Percentiles rank a stretch among this genome's conserved stretches.
These are phyloP conservation scores for Isoperla grammatica DNA, from an alignment of 2,888 invertebrate species.

Conservation along the genomic window DNA sequence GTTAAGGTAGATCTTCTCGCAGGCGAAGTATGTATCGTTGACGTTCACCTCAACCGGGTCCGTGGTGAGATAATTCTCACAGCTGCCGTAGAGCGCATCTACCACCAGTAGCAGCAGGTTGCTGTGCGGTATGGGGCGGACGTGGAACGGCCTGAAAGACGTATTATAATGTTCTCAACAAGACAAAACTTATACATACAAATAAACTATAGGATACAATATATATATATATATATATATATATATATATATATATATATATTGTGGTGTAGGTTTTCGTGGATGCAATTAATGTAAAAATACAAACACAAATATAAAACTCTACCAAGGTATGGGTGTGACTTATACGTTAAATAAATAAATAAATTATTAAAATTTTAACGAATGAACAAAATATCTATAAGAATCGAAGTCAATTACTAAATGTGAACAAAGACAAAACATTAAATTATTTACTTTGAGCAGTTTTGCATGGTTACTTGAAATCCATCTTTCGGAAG, in stretches of 20 bases:
- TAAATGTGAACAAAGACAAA: too few relatives aligned
- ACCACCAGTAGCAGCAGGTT: slow-evolving; percentile 74
- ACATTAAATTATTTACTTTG: slow-evolving; percentile 11
- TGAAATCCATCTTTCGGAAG: slow-evolving; percentile 29
- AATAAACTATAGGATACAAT: too few relatives aligned
- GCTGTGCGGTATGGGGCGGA: slow-evolving; percentile 67
- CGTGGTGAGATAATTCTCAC: slow-evolving; percentile 47
- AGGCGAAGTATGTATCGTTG: slow-evolving; percentile 54
- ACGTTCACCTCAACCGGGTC: slow-evolving; percentile 52
- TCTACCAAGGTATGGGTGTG: too few relatives aligned
- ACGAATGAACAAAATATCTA: too few relatives aligned
- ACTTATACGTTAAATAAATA: too few relatives aligned
- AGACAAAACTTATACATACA: not conserved
- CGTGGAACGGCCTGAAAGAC: slow-evolving; percentile 57
- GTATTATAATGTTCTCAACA: slow-evolving; percentile 6
- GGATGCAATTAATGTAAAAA: too few relatives aligned
- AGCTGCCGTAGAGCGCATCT: slow-evolving; percentile 49
- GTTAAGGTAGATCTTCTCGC: slow-evolving; percentile 70
- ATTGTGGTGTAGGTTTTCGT: too few relatives aligned
- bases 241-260: too few relatives aligned
- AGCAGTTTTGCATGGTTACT: slow-evolving; percentile 17
- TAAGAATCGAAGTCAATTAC: too few relatives aligned
- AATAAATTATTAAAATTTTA: too few relatives aligned
- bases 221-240: too few relatives aligned
- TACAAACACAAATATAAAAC: too few relatives aligned